phyloP scores from a whole-genome alignment of 2,888 invertebrate genomes.

The Zygothrica quintamaculata region DNA sequence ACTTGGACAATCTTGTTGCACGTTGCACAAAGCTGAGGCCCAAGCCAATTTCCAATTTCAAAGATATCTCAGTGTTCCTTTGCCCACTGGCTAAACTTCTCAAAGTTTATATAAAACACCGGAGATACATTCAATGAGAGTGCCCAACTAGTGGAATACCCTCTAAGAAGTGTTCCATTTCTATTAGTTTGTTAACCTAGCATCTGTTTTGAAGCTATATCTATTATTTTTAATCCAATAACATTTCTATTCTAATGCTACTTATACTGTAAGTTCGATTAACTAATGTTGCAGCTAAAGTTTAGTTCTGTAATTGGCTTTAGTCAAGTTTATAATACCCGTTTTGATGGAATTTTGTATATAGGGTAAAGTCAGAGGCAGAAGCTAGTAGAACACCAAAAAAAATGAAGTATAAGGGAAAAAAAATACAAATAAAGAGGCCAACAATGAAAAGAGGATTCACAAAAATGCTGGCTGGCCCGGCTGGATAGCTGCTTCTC shows the following conservation, averaged over 20 bases:
- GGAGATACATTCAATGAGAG: too few relatives aligned
- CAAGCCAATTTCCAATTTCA: constrained; percentile 15
- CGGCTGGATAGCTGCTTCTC: constrained; percentile 47
- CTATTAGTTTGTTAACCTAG: too few relatives aligned
- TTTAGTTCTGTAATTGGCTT: too few relatives aligned
- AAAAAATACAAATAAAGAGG: constrained; percentile 22
- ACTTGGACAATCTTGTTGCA: constrained; percentile 50
- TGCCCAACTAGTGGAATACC: too few relatives aligned
- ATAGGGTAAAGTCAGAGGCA: constrained; percentile 13
- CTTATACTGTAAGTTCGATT: too few relatives aligned
- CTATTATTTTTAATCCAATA: too few relatives aligned
- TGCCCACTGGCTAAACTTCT: constrained; percentile 2
- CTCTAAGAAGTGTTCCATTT: too few relatives aligned
- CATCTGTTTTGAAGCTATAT: too few relatives aligned
- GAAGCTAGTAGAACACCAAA: constrained; percentile 34
- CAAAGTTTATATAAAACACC: background rate
- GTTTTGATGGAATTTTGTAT: background rate
- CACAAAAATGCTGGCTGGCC: constrained; percentile 60
- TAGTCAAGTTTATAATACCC: background rate
- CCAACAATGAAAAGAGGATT: constrained; percentile 46
- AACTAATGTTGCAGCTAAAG: too few relatives aligned
- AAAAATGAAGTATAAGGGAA: constrained; percentile 6
- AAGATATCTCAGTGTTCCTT: constrained; percentile 2
- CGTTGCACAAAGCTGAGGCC: constrained; percentile 6
- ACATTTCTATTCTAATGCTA: too few relatives aligned